phyloP scores from a whole-genome alignment of 1,140 invertebrate genomes.

The Polyergus mexicanus region DNA sequence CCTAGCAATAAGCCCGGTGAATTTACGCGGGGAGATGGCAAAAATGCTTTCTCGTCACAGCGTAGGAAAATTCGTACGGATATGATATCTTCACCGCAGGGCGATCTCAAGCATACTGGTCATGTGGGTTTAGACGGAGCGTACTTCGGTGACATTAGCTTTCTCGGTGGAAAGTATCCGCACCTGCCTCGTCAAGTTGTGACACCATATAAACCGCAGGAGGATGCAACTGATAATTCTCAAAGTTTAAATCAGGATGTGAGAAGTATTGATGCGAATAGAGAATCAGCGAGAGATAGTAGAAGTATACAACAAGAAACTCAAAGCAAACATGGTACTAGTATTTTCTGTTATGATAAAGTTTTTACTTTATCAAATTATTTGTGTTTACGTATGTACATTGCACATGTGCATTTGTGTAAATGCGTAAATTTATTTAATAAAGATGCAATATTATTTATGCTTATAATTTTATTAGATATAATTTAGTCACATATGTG shows the following conservation, averaged over 20 bases:
- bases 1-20: conserved; percentile 89
- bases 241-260: conserved; percentile 81
- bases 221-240: conserved; percentile 88
- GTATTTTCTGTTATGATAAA: conserved; percentile 27
- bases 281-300: conserved; percentile 79
- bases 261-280: conserved; percentile 85
- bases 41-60: conserved; percentile 88
- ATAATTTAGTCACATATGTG: neutral
- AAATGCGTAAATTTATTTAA: neutral
- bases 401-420: neutral
- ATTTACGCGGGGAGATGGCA: conserved; percentile 88
- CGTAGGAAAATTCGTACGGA: conserved; percentile 92
- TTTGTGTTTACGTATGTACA: neutral
- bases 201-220: conserved; percentile 94
- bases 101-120: conserved; percentile 97
- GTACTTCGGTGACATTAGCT: conserved; percentile 98
- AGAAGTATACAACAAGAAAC: conserved; percentile 77
- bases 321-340: conserved; percentile 81
- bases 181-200: conserved; percentile 94
- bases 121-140: conserved; percentile 99
- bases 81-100: conserved; percentile 99
- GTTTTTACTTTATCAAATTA: conserved; percentile 2
- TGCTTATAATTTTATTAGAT: conserved; percentile 1
- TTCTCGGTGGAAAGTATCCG: conserved; percentile 92
- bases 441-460: neutral